Base-by-base conservation (phyloP, 2,113 vertebrate genomes). In the Tringa solitaria region DNA sequence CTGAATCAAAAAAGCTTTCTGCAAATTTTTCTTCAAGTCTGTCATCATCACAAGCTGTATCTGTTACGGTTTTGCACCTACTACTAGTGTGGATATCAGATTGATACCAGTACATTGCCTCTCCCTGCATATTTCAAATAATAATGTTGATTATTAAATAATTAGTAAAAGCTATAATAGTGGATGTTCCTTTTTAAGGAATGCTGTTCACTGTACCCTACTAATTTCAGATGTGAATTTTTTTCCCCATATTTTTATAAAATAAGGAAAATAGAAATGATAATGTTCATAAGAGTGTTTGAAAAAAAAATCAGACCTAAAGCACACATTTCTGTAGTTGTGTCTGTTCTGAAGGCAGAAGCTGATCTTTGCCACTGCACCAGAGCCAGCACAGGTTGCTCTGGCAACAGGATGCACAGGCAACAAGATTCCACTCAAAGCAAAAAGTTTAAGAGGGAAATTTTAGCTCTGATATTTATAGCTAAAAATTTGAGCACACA, bases 371-470 rank as follows among this genome's bases (percentile, higher is more conserved):
- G 82, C 80, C 84, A 53, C 83, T 27, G 14, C 6, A 51, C 23
- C 43, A 43, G 45, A 19, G 68, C 63, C 74, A 60, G 32, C 8
- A 22, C 56, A 48, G 83, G 96, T 96, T 97, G 92, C 96, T 95
- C 86, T 84, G 95, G 94, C 94, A 96, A 97, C 95, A 89, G 84
- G 83, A 93, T 75, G 70, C 84, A 63, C 60, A 67, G 37, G 74
- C 82, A 96, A 82, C 72, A 87, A 65, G 70, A 74, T 76, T 79
- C 48, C 61, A 64, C 69, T 89, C 84, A 24, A 51, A 45, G 86
- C 68, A 93, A 48, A 60, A 89, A 80, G 56, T 94, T 90, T 63
- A 68, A 81, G 76, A 64, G 53, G 51, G 30, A 94, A 74, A 73
- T 75, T 78, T 93, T 87, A 74, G 75, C 51, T 67, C 56, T 67